phyloP scores from a whole-genome alignment of 2,113 vertebrate species.

The Alouatta palliata region DNA sequence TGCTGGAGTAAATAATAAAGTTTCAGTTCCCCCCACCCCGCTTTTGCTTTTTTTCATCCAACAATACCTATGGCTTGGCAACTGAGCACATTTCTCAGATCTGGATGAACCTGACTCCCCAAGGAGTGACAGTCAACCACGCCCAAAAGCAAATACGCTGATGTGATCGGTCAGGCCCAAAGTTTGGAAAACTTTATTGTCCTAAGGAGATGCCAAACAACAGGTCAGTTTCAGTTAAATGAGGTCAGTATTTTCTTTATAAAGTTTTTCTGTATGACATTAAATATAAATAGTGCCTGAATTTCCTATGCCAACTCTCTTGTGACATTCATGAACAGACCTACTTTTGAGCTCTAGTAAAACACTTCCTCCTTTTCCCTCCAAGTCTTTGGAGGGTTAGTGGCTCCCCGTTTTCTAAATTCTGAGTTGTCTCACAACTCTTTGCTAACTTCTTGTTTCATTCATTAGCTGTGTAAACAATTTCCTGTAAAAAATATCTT shows the following conservation, averaged over 20 bases:
- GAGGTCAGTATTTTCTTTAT: neutral
- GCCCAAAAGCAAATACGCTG: neutral
- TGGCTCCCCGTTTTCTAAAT: neutral
- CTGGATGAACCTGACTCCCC: neutral
- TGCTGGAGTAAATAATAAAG: neutral
- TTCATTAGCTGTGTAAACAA: neutral
- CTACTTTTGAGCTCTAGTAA: neutral
- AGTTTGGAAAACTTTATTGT: neutral
- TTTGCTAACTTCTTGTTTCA: neutral
- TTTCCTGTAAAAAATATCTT: neutral
- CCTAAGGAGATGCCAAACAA: neutral
- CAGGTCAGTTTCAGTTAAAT: neutral
- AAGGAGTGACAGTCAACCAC: neutral
- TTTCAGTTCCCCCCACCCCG: neutral
- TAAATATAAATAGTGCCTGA: neutral
- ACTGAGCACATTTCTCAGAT: neutral
- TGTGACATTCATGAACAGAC: neutral
- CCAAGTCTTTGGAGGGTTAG: neutral
- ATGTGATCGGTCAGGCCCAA: neutral
- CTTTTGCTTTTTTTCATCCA: neutral
- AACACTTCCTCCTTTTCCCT: too few species aligned
- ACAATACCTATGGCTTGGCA: neutral
- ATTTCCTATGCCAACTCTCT: neutral
- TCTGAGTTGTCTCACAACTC: neutral
- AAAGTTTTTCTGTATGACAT: neutral